A percentile compares a stretch with the other conserved stretches of the same genome.
Evolutionary conservation across 2,888 invertebrate genomes (phyloP).

Genomic region (Strigamia crassipes): DNA sequence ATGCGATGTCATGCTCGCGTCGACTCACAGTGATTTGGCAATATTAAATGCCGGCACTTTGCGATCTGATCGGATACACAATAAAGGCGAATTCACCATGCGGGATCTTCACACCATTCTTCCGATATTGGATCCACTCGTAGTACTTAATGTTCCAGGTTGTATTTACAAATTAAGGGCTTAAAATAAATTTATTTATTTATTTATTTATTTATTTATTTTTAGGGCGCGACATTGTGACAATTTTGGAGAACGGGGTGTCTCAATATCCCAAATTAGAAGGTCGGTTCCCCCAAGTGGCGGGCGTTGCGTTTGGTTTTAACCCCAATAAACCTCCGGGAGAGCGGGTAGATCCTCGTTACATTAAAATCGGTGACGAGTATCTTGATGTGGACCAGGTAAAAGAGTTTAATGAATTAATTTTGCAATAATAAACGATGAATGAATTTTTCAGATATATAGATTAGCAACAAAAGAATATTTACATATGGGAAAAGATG

Average conservation of each 20-base stretch:
- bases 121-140: conserved; percentile 82
- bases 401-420: conserved; percentile 8
- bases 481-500: conserved; percentile 79
- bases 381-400: conserved; percentile 69
- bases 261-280: conserved; percentile 84
- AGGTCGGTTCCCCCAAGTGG: conserved; percentile 85
- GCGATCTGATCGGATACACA: conserved; percentile 75
- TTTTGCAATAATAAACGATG: neutral
- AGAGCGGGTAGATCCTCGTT: conserved; percentile 69
- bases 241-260: conserved; percentile 81
- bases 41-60: conserved; percentile 87
- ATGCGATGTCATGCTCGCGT: conserved; percentile 70
- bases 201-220: neutral
- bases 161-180: conserved; percentile 45
- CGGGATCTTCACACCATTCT: conserved; percentile 80
- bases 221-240: conserved; percentile 68
- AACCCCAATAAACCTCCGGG: conserved; percentile 68
- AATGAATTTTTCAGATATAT: conserved; percentile 65
- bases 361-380: conserved; percentile 83
- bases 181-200: conserved; percentile 11
- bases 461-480: conserved; percentile 82
- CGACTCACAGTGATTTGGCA: conserved; percentile 83
- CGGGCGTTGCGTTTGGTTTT: conserved; percentile 63
- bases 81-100: conserved; percentile 81
- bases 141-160: conserved; percentile 76